Conservation (phyloP, 2,888 invertebrate species). For the Diplazon laetatorius region DNA sequence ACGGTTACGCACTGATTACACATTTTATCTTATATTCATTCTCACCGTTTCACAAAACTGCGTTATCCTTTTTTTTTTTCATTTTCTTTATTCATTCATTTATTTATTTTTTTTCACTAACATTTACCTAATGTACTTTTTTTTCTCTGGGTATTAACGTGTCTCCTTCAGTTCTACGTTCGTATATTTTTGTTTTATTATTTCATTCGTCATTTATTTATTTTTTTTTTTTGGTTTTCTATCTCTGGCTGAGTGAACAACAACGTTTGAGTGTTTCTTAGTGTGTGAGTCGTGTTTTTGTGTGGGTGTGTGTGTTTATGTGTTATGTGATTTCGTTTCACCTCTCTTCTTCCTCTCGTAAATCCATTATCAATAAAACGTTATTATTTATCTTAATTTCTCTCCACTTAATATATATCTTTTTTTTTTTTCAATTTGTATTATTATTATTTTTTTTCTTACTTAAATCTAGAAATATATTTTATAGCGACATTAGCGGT, state of each 20-base stretch:
- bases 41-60: slow-evolving; percentile 5
- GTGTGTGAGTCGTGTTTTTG: too few species aligned
- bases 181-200: slow-evolving; percentile 21
- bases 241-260: slow-evolving; percentile 24
- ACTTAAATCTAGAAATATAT: slow-evolving; percentile 9
- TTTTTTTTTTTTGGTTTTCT: slow-evolving; percentile 17
- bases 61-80: too few species aligned
- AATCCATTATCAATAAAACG: slow-evolving; percentile 17
- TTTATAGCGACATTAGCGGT: slow-evolving; percentile 30
- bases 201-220: neutral
- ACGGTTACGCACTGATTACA: slow-evolving; percentile 33
- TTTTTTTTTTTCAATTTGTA: too few species aligned
- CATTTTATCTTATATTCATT: slow-evolving; percentile 25
- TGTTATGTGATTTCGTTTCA: slow-evolving; percentile 28
- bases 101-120: slow-evolving; percentile 39
- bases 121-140: slow-evolving; percentile 34
- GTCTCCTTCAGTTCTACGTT: slow-evolving; percentile 43
- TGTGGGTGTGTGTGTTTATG: slow-evolving; percentile 13
- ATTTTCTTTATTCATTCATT: too few species aligned
- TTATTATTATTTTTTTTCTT: too few species aligned
- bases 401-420: slow-evolving; percentile 40
- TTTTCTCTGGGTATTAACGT: slow-evolving; percentile 26
- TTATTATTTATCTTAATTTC: slow-evolving; percentile 28
- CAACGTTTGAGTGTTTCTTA: too few species aligned
- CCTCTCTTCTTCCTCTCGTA: slow-evolving; percentile 18